Conservation (phyloP, 1,140 invertebrate genomes). For the Micrasema longulum region DNA sequence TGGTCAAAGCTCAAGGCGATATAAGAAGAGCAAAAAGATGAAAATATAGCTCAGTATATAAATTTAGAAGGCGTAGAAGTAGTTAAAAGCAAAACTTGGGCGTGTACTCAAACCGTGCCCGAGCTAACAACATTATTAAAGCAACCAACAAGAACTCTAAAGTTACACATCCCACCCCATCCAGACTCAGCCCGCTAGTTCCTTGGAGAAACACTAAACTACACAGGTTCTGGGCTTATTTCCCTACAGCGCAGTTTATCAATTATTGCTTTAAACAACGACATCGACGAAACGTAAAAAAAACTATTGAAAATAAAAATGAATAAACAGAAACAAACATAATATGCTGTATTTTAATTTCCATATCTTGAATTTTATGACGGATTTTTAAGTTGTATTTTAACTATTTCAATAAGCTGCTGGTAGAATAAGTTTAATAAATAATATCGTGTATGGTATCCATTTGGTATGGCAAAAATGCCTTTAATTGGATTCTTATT, state of each 20-base stretch:
- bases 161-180: slow-evolving; percentile 51
- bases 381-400: too few species aligned
- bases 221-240: slow-evolving; percentile 35
- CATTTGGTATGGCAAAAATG: too few species aligned
- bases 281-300: too few species aligned
- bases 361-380: too few species aligned
- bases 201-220: slow-evolving; percentile 31
- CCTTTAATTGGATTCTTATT: too few species aligned
- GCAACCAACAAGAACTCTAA: slow-evolving; percentile 56
- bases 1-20: slow-evolving; percentile 6
- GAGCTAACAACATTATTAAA: slow-evolving; percentile 56
- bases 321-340: too few species aligned
- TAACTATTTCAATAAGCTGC: too few species aligned
- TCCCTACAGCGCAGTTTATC: slow-evolving; percentile 19
- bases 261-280: too few species aligned
- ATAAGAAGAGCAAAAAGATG: slow-evolving; percentile 48
- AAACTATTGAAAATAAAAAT: too few species aligned
- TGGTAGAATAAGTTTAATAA: too few species aligned
- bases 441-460: too few species aligned
- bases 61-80: slow-evolving; percentile 55
- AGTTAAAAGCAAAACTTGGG: slow-evolving; percentile 54
- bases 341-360: too few species aligned
- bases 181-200: slow-evolving; percentile 7
- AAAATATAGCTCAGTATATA: slow-evolving; percentile 53
- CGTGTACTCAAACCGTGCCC: slow-evolving; percentile 52